Evolutionary conservation across 2,888 invertebrate species (phyloP), one percentile per base, ranked within the genome.

Genomic region (Merodon equestris): DNA sequence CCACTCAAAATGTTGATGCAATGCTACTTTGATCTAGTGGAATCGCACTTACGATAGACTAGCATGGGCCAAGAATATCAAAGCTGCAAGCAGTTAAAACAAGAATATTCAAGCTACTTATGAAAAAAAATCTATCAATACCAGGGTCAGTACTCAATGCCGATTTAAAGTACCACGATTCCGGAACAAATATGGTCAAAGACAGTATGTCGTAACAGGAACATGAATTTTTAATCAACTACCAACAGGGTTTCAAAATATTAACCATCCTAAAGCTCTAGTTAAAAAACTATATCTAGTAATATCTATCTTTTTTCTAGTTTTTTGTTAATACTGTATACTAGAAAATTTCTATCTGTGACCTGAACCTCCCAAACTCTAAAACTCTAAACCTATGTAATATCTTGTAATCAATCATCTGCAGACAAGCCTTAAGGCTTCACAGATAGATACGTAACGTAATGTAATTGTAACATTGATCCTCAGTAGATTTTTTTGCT

Each of bases 21-120:
- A 44, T 44, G 13, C 1, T 13, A 13, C 9, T 44, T n/a, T 44
- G n/a, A 14, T 14, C 13, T 14, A 44, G 44, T 44, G 5, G 44
- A 44, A 44, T 12, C 13, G 13, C 44, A 44, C 13, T 44, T 44
- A 7, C 44, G 44, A 14, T 7, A 44, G 10, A 13, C 44, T 44
- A 44, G 44, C 44, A 44, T 13, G n/a, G 14, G 44, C 13, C 44
- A 44, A 44, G 44, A 13, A 44, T 44, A 44, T 44, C 44, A 13
- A 44, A 7, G 44, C 13, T 44, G 13, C 44, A 44, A 44, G 44
- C 44, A 44, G 44, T 44, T 44, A 1, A 44, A 13, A 44, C 44
- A 13, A 40, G 40, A 10, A 13, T 40, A 40, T 9, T 40, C 40
- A 40, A 40, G 40, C 10, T 40, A n/a, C 44, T 44, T 44, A 44